phyloP scores from a whole-genome alignment of 53 echinoderm and acorn worm genomes.

The Astropecten irregularis region DNA sequence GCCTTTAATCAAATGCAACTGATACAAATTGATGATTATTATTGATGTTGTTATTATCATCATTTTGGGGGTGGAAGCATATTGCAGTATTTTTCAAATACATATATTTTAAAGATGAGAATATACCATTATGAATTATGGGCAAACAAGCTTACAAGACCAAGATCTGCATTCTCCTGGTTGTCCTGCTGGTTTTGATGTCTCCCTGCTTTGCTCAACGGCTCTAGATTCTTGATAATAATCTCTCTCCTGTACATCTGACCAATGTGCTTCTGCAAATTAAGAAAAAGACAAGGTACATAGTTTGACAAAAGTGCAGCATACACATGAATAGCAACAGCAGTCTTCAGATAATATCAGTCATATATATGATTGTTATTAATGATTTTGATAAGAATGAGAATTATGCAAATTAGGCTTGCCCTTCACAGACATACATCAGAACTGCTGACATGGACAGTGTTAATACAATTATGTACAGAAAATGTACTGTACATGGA shows the following conservation, averaged over 20 bases:
- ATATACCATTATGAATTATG: no score
- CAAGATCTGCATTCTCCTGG: conserved; percentile 44
- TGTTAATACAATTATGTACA: not conserved
- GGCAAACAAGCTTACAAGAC: conserved; percentile 71
- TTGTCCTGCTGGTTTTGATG: not conserved
- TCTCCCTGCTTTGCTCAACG: conserved; percentile 63
- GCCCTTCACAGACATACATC: not conserved
- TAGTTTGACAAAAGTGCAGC: not conserved
- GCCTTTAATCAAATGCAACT: no score
- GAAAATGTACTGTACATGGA: no score
- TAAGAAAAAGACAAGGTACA: not conserved
- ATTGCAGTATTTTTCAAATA: no score
- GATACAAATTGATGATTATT: no score
- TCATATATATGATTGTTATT: not conserved
- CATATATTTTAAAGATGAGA: no score
- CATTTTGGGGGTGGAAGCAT: no score
- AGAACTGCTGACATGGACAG: not conserved
- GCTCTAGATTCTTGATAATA: conserved; percentile 67
- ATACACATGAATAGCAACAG: not conserved
- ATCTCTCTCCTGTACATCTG: conserved; percentile 79
- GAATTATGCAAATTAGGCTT: no score
- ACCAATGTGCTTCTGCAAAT: conserved; percentile 65
- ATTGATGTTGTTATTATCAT: no score
- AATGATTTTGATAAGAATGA: not conserved
- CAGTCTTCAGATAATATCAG: not conserved